phyloP scores from a whole-genome alignment of 2,113 vertebrate genomes.

The Trematomus loennbergii region DNA sequence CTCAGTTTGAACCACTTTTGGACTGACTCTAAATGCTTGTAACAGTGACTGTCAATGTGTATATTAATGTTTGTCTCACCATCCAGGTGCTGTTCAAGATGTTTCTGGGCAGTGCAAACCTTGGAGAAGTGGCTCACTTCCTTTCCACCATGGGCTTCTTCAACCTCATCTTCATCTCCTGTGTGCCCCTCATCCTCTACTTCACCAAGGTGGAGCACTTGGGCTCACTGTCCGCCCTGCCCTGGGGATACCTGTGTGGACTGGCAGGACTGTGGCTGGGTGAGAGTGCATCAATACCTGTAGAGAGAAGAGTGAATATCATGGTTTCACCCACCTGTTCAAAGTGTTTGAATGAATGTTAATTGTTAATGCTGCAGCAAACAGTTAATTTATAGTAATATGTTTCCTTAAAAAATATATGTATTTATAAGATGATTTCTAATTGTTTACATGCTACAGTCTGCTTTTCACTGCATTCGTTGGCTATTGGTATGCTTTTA shows the following conservation, averaged over 20 bases:
- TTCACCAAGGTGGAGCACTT: conserved; percentile 97
- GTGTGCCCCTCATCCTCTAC: conserved; percentile 94
- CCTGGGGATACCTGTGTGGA: conserved; percentile 97
- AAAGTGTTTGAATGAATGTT: not conserved
- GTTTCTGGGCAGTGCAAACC: conserved; percentile 97
- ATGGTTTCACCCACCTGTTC: not conserved
- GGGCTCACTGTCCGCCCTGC: conserved; percentile 94
- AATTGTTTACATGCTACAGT: not conserved
- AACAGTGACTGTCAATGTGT: not conserved
- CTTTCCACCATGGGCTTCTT: conserved; percentile 98
- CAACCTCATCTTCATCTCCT: conserved; percentile 97
- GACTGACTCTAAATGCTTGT: not conserved
- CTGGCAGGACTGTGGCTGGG: conserved; percentile 96
- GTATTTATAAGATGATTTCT: not conserved
- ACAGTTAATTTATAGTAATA: not conserved
- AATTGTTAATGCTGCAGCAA: not conserved
- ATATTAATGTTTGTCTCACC: not conserved
- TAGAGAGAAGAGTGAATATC: not conserved
- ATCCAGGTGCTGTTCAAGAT: conserved; percentile 97
- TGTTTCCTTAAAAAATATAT: not conserved
- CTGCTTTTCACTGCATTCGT: not conserved
- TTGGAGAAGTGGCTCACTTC: conserved; percentile 96
- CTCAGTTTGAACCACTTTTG: not conserved
- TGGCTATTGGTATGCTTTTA: not conserved
- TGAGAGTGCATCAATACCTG: conserved; percentile 68